These are phyloP conservation scores for Apodemia hepburni DNA, from an alignment of 2,888 invertebrate species.

Conservation along the genomic window DNA sequence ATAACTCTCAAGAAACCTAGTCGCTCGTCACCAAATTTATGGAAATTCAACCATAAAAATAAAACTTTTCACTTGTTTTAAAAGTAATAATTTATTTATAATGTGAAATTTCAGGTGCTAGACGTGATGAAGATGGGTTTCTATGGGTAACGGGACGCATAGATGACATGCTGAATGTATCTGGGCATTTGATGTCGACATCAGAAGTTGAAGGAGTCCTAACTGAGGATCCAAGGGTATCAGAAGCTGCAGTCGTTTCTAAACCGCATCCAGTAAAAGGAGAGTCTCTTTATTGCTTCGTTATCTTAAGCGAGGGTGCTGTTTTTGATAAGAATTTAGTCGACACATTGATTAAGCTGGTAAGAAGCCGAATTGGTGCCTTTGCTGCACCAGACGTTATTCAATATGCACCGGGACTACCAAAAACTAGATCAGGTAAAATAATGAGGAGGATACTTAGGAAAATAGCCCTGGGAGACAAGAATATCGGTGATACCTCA, in stretches of 20 bases:
- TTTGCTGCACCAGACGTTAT: slow-evolving; percentile 97
- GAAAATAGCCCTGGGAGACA: slow-evolving; percentile 94
- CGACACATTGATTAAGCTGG: slow-evolving; percentile 86
- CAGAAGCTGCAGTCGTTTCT: slow-evolving; percentile 98
- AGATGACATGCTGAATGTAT: slow-evolving; percentile 99
- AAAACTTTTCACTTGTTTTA: too few relatives aligned
- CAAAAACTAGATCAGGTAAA: slow-evolving; percentile 98
- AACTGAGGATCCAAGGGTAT: slow-evolving; percentile 87
- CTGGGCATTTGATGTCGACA: slow-evolving; percentile 98
- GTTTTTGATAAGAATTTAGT: slow-evolving; percentile 85
- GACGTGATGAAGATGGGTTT: slow-evolving; percentile 95
- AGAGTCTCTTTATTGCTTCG: slow-evolving; percentile 97
- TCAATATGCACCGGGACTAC: slow-evolving; percentile 95
- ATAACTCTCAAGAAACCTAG: too few relatives aligned
- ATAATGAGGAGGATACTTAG: slow-evolving; percentile 97
- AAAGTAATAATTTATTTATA: too few relatives aligned
- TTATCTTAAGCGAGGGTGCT: slow-evolving; percentile 91
- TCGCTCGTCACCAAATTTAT: too few relatives aligned
- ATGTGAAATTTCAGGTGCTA: slow-evolving; percentile 83
- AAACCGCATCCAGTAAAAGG: slow-evolving; percentile 97
- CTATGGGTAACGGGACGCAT: slow-evolving; percentile 98
- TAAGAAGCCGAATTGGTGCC: slow-evolving; percentile 95
- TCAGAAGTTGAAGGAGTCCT: slow-evolving; percentile 94
- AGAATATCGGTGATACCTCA: slow-evolving; percentile 94
- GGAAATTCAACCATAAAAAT: too few relatives aligned